Evolutionary conservation across 2,797 vertebrate genomes (phyloP), one percentile per base, ranked within the genome.

Genomic region (Helarctos malayanus): DNA sequence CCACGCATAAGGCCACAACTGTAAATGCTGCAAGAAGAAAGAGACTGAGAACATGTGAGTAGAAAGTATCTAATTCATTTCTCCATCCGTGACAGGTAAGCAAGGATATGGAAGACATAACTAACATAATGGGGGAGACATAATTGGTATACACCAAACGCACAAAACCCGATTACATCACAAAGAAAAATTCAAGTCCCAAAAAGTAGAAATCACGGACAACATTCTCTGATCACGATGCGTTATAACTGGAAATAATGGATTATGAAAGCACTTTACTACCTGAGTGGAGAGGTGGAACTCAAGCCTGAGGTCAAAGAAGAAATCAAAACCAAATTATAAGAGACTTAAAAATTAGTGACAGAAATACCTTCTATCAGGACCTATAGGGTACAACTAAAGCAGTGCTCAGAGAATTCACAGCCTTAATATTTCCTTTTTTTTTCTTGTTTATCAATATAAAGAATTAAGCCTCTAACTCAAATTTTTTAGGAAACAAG

Each of bases 391-490:
- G 57, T 23, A 69, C 2, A 81, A 29, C 32, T 63, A 57, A 76
- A 88, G 56, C 68, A 76, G 38, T 68, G 56, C 35, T 73, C 47
- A 59, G 56, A 81, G 23, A 69, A 73, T 80, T 89, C 75, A 75
- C 0, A 52, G 69, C 27, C 71, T 94, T 84, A 76, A 76, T 41
- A 71, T 95, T 89, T 57, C 35, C 41, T 54, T 71, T 87, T 57
- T 81, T 29, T 56, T 75, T 38, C 52, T 41, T 56, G 1, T 75
- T 75, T 71, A 75, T 47, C 52, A 79, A 16, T 35, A 52, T 79
- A 79, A 89, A 87, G 73, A 84, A 35, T 96, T 78, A 94, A 92
- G 65, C 41, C 56, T 91, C 68, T 63, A 71, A 87, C 54, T 91
- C 56, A 88, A 75, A 27, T 10, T 32, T 65, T 69, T 91, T n/a